Conservation (phyloP, 1,140 invertebrate genomes). For the Phymastichus coffea region DNA sequence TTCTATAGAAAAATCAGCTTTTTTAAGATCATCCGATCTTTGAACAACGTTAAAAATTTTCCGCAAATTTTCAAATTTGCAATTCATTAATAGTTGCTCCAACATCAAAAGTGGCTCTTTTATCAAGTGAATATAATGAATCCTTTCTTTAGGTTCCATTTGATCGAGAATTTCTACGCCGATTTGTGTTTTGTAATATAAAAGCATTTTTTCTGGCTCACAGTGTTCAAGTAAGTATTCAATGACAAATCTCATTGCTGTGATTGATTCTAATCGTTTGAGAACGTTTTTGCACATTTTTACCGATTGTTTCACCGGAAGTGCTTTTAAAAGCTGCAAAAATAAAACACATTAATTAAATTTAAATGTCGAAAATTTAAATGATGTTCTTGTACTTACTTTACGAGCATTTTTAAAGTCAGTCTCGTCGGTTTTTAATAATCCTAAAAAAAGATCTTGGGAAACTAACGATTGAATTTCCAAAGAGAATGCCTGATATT, state of each 20-base stretch:
- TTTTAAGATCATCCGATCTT: constrained; percentile 24
- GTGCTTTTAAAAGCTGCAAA: constrained; percentile 52
- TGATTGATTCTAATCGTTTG: constrained; percentile 62
- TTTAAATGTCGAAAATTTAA: constrained; percentile 19
- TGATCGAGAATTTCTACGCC: constrained; percentile 64
- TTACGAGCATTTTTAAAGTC: constrained; percentile 44
- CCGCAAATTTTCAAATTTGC: constrained; percentile 66
- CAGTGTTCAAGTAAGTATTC: constrained; percentile 60
- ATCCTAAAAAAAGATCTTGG: constrained; percentile 43
- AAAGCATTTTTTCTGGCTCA: constrained; percentile 46
- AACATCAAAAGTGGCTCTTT: constrained; percentile 69
- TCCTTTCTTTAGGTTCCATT: constrained; percentile 58
- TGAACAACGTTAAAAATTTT: constrained; percentile 54
- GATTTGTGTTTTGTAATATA: constrained; percentile 59
- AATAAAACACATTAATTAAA: constrained; percentile 23
- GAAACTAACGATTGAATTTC: constrained; percentile 42
- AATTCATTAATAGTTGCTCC: constrained; percentile 76
- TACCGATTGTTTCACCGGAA: constrained; percentile 58
- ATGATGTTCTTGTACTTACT: constrained; percentile 34
- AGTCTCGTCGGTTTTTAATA: constrained; percentile 41
- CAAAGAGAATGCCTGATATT: constrained; percentile 51
- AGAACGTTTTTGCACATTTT: constrained; percentile 65
- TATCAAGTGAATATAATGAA: constrained; percentile 64
- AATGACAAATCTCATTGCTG: constrained; percentile 63
- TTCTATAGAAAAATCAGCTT: constrained; percentile 50